A percentile compares a stretch with the other conserved stretches of the same genome.
These are phyloP conservation scores for Tamandua tetradactyla DNA, from an alignment of 2,797 vertebrate species.

Conservation along the genomic window DNA sequence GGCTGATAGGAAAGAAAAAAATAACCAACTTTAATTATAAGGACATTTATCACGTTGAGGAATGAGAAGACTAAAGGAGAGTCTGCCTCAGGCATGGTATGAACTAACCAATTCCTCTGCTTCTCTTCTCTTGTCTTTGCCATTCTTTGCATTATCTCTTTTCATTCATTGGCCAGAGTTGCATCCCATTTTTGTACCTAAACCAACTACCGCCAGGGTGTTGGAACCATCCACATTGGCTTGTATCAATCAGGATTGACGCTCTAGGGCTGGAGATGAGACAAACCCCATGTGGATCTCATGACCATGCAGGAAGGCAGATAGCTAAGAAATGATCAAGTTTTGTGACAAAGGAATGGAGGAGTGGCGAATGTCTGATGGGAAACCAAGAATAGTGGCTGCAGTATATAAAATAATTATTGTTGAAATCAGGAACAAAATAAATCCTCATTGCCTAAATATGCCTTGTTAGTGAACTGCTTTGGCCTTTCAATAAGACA, in stretches of 20 bases:
- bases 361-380: neutral
- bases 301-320: neutral
- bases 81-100: neutral
- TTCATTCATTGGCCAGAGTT: neutral
- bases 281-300: neutral
- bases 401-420: neutral
- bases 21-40: too few species aligned
- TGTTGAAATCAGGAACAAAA: neutral
- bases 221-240: neutral
- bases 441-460: neutral
- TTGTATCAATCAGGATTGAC: neutral
- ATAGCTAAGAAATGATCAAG: neutral
- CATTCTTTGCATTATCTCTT: neutral
- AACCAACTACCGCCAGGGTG: neutral
- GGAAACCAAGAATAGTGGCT: neutral
- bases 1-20: neutral
- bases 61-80: neutral
- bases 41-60: neutral
- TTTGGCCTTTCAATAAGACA: neutral
- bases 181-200: neutral
- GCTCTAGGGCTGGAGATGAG: neutral
- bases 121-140: neutral
- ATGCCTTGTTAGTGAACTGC: neutral
- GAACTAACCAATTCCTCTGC: neutral
- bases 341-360: neutral